A percentile compares a stretch with the other conserved stretches of the same genome.
Evolutionary conservation across 2,113 vertebrate genomes (phyloP).

Genomic region (Ramphastos sulfuratus): DNA sequence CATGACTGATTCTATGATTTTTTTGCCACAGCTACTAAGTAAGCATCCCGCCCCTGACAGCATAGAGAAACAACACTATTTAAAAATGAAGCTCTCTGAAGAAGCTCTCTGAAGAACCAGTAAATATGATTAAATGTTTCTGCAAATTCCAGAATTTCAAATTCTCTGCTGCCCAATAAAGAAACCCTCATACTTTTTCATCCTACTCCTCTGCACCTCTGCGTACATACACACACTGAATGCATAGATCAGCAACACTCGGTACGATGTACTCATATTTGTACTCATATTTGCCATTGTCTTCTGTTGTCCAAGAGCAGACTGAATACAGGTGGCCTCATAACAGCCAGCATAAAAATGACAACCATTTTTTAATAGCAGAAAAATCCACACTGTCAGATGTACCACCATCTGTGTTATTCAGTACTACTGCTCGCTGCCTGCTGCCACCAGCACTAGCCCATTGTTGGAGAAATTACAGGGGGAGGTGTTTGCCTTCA

Average conservation of each 20-base stretch:
- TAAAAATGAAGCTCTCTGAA: not conserved
- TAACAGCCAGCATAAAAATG: constrained; percentile 69
- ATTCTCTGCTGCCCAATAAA: not conserved
- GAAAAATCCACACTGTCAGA: constrained; percentile 72
- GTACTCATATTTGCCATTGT: not conserved
- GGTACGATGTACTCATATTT: not conserved
- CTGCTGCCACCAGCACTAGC: constrained; percentile 54
- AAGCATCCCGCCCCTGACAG: not conserved
- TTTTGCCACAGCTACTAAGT: not conserved
- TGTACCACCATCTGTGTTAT: constrained; percentile 74
- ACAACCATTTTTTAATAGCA: constrained; percentile 68
- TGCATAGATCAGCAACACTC: not conserved
- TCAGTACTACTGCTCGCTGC: constrained; percentile 49
- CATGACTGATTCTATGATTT: not conserved
- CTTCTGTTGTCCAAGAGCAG: constrained; percentile 30
- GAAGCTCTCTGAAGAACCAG: not conserved
- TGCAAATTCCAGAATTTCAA: not conserved
- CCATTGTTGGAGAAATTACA: constrained; percentile 56
- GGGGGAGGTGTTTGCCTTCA: constrained; percentile 56
- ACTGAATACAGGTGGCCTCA: constrained; percentile 67
- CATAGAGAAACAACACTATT: not conserved
- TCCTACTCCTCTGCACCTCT: not conserved
- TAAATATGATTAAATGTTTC: not conserved
- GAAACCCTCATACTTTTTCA: not conserved
- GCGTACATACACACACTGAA: not conserved